Evolutionary conservation across 2,797 vertebrate species (phyloP).

Genomic region (Taeniopygia guttata): DNA sequence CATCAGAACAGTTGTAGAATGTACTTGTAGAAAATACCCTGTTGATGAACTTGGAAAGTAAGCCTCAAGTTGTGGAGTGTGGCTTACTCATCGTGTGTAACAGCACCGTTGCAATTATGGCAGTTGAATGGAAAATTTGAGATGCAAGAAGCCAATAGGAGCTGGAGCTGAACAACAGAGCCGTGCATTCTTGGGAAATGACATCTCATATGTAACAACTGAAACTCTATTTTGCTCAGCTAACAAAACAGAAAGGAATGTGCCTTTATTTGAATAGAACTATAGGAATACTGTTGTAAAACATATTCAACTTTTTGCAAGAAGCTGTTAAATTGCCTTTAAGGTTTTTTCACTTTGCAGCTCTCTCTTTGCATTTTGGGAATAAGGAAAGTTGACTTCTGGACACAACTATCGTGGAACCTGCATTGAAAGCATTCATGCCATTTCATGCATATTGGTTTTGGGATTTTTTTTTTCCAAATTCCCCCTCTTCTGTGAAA

Average conservation of each 20-base stretch:
- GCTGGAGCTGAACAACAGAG: background rate
- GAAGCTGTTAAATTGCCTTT: background rate
- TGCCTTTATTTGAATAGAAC: background rate
- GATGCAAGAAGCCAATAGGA: conserved; percentile 2
- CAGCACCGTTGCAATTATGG: background rate
- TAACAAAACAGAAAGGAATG: conserved; percentile 70
- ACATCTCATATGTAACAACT: conserved; percentile 55
- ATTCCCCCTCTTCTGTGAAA: background rate
- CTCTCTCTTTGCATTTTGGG: background rate
- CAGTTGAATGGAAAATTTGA: conserved; percentile 52
- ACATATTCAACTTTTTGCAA: background rate
- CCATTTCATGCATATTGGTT: background rate
- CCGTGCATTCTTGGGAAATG: conserved; percentile 72
- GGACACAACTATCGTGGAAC: background rate
- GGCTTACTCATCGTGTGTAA: background rate
- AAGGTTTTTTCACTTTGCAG: background rate
- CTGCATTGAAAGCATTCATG: background rate
- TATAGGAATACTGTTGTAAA: background rate
- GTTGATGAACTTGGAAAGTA: background rate
- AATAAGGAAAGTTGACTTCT: background rate
- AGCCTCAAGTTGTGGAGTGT: background rate
- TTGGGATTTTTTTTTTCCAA: background rate
- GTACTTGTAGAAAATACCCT: background rate
- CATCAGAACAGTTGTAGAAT: background rate
- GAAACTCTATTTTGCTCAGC: conserved; percentile 57